Percentiles rank a stretch among this genome's conserved stretches.
phyloP scores from a whole-genome alignment of 2,113 vertebrate genomes.

The Turdus rufiventris region DNA sequence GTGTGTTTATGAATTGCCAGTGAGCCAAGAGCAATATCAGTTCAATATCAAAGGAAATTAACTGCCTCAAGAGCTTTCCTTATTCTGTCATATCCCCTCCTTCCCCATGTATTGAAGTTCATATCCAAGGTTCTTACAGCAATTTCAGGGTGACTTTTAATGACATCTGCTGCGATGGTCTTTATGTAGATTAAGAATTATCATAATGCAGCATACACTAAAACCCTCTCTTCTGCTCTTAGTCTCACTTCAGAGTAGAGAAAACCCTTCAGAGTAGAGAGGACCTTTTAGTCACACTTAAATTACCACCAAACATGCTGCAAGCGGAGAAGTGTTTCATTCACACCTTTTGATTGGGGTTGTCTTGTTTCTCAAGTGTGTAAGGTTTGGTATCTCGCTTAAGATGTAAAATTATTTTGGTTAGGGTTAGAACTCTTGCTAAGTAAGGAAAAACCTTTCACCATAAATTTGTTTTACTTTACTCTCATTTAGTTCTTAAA shows the following conservation, averaged over 20 bases:
- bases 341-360: background rate
- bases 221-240: background rate
- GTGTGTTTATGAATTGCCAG: background rate
- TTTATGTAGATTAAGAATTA: background rate
- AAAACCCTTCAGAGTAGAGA: background rate
- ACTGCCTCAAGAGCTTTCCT: background rate
- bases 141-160: background rate
- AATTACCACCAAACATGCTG: background rate
- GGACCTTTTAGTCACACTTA: background rate
- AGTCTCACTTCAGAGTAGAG: background rate
- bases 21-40: background rate
- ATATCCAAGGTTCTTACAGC: background rate
- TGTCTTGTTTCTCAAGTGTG: background rate
- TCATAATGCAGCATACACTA: rapidly evolving
- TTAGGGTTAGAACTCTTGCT: background rate
- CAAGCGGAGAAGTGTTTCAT: background rate
- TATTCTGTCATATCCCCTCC: background rate
- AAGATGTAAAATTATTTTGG: background rate
- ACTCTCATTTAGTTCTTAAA: background rate
- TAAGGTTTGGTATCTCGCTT: background rate
- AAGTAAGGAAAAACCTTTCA: background rate
- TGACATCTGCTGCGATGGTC: background rate
- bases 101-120: background rate
- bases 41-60: background rate
- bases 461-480: conserved; percentile 1